phyloP scores from a whole-genome alignment of 2,113 vertebrate genomes.

The Spheniscus mendiculus region DNA sequence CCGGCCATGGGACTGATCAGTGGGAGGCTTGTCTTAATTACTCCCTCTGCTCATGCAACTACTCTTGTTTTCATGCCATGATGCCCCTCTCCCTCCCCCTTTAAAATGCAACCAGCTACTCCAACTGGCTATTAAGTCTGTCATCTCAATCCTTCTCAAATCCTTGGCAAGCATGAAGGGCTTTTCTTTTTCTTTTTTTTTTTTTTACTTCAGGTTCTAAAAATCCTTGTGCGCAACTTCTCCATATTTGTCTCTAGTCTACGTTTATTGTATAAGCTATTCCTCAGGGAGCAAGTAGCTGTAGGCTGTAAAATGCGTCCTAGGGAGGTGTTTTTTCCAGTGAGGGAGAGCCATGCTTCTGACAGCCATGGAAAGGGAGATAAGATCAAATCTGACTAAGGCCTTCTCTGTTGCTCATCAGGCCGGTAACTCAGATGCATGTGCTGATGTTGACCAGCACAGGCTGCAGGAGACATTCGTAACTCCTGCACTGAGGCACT shows the following conservation, averaged over 20 bases:
- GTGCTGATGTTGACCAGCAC: neutral
- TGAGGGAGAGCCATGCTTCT: neutral
- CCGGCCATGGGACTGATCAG: neutral
- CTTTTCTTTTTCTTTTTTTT: neutral
- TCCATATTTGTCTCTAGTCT: neutral
- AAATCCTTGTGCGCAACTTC: neutral
- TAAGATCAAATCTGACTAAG: neutral
- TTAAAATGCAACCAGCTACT: neutral
- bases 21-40: neutral
- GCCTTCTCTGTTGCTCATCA: neutral
- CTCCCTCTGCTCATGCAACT: neutral
- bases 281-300: neutral
- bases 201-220: neutral
- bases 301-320: neutral
- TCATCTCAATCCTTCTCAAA: neutral
- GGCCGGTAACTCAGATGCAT: neutral
- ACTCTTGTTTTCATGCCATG: neutral
- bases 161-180: neutral
- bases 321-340: neutral
- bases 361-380: neutral
- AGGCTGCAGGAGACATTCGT: fast-evolving
- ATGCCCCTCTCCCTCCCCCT: neutral
- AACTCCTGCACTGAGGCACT: neutral
- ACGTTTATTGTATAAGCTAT: neutral
- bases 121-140: neutral